Evolutionary conservation across 2,113 vertebrate species (phyloP).

Genomic region (Oreochromis tanganicae): DNA sequence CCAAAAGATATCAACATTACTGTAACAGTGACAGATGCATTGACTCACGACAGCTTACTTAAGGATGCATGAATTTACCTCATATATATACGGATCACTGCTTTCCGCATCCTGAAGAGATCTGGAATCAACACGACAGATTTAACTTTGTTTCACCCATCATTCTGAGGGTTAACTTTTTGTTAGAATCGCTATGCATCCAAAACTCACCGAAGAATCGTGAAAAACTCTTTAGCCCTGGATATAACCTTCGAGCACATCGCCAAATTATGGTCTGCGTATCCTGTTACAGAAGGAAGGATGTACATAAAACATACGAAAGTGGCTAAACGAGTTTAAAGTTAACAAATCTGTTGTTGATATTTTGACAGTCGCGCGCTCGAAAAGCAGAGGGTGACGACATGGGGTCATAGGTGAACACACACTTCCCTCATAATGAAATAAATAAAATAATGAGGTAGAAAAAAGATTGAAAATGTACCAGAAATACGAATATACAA

Average conservation of each 20-base stretch:
- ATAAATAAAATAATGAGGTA: background rate
- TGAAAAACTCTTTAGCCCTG: constrained; percentile 32
- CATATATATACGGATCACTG: background rate
- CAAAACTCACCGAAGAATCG: constrained; percentile 52
- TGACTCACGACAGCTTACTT: background rate
- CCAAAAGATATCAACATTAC: background rate
- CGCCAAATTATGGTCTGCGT: fast-evolving
- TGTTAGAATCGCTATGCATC: background rate
- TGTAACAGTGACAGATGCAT: background rate
- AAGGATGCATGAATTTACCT: constrained; percentile 13
- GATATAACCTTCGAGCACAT: constrained; percentile 49
- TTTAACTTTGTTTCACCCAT: background rate
- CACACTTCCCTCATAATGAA: background rate
- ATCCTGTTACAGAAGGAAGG: background rate
- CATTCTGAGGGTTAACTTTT: background rate
- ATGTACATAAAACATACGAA: background rate
- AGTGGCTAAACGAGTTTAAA: background rate
- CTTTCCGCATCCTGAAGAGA: constrained; percentile 23
- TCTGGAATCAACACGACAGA: background rate
- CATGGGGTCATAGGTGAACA: constrained; percentile 13
- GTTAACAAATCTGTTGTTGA: background rate
- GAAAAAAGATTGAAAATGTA: background rate
- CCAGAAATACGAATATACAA: fast-evolving
- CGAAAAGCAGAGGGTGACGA: background rate
- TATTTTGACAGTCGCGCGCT: constrained; percentile 59